Conservation (phyloP, 2,797 vertebrate genomes). For the Lacerta agilis region DNA sequence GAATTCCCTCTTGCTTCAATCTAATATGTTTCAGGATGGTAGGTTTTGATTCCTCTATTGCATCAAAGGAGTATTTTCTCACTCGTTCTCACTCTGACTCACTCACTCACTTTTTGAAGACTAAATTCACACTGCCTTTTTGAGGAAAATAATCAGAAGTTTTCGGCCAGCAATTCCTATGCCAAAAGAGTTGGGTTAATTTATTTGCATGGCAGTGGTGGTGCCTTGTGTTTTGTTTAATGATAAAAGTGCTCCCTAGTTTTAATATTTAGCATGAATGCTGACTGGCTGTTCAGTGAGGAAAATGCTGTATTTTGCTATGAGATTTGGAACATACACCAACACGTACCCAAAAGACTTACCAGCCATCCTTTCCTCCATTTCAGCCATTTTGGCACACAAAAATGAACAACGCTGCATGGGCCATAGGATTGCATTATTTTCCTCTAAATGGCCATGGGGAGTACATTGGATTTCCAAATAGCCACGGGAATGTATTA, state of each 20-base stretch:
- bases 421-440: not conserved
- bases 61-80: constrained; percentile 41
- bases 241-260: constrained; percentile 47
- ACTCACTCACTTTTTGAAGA: constrained; percentile 22
- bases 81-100: constrained; percentile 32
- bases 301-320: constrained; percentile 23
- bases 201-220: constrained; percentile 11
- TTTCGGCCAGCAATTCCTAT: not conserved
- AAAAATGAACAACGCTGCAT: not conserved
- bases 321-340: not conserved
- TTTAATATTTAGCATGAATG: not conserved
- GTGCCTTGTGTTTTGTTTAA: not conserved
- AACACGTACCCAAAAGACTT: not conserved
- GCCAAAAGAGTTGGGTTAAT: constrained; percentile 22
- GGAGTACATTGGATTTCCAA: not conserved
- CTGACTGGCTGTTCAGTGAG: not conserved
- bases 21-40: constrained; percentile 18
- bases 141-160: constrained; percentile 48
- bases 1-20: constrained; percentile 31
- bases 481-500: not conserved
- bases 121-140: constrained; percentile 31
- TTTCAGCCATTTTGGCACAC: not conserved
- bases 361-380: not conserved
- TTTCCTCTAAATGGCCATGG: not conserved
- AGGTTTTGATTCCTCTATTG: constrained; percentile 52